Percentiles rank a stretch among this genome's conserved stretches.
These are phyloP conservation scores for Physocephala rufipes DNA, from an alignment of 2,888 invertebrate genomes.

Conservation along the genomic window DNA sequence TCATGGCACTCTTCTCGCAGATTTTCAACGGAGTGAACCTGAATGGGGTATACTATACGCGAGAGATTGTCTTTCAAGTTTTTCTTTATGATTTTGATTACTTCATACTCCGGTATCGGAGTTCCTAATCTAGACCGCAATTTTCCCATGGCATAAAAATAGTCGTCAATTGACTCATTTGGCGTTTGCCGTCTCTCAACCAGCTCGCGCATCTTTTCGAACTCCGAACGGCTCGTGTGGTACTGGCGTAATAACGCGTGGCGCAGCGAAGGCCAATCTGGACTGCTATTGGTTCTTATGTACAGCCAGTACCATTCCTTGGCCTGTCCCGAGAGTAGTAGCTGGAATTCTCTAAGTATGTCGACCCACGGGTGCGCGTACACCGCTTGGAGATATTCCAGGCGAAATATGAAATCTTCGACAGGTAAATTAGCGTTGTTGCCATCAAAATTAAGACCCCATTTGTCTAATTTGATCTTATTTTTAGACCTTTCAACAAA, in stretches of 20 bases:
- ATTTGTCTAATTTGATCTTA: constrained; percentile 31
- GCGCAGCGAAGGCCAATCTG: constrained; percentile 26
- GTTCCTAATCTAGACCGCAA: neutral
- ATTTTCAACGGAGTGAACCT: constrained; percentile 14
- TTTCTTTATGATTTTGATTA: constrained; percentile 1
- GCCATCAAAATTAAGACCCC: constrained; percentile 31
- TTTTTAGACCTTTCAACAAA: neutral
- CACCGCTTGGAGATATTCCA: constrained; percentile 27
- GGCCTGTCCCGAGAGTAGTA: constrained; percentile 16
- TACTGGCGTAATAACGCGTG: constrained; percentile 26
- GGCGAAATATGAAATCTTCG: constrained; percentile 33
- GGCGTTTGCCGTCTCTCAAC: constrained; percentile 29
- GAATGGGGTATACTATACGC: constrained; percentile 12
- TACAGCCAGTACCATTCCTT: constrained; percentile 37
- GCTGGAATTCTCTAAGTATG: constrained; percentile 29
- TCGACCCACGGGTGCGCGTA: constrained; percentile 15
- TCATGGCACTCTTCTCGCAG: constrained; percentile 30
- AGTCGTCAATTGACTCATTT: constrained; percentile 24
- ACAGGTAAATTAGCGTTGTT: constrained; percentile 3
- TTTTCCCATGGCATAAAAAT: constrained; percentile 11
- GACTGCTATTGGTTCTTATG: constrained; percentile 1
- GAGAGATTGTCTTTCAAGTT: constrained; percentile 3
- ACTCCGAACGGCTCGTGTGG: constrained; percentile 18
- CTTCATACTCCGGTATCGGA: neutral
- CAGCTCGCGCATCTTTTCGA: constrained; percentile 31